phyloP scores from a whole-genome alignment of 1,140 invertebrate species.

The Eriosoma lanigerum region DNA sequence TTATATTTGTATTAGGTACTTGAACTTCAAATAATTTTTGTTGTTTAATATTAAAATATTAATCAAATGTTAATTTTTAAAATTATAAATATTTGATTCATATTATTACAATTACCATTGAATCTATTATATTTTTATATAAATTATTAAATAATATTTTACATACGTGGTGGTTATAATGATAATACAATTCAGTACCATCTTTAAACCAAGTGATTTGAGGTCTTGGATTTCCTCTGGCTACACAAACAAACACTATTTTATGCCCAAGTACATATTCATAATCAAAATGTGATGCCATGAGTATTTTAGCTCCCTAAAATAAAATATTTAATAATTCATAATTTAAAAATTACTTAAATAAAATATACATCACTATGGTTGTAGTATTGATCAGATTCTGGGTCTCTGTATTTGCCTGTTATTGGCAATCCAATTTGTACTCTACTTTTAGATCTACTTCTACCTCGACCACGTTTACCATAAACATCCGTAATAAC shows the following conservation, averaged over 20 bases:
- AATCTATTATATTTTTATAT: not conserved
- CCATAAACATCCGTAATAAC: constrained; percentile 57
- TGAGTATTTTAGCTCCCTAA: constrained; percentile 64
- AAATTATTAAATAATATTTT: constrained; percentile 7
- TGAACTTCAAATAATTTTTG: no score
- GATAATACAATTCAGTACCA: constrained; percentile 63
- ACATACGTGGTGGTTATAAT: constrained; percentile 63
- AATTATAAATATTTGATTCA: no score
- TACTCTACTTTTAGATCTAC: constrained; percentile 70
- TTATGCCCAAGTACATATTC: constrained; percentile 66
- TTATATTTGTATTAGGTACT: no score
- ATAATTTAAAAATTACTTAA: not conserved
- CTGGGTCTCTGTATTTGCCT: constrained; percentile 81
- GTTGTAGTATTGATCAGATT: constrained; percentile 84
- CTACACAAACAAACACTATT: constrained; percentile 65
- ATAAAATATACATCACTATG: constrained; percentile 73
- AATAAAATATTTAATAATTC: constrained; percentile 38
- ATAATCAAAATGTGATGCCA: constrained; percentile 66
- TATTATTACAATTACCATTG: no score
- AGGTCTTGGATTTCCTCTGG: constrained; percentile 62
- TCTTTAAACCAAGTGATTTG: constrained; percentile 65
- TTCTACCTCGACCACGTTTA: constrained; percentile 58
- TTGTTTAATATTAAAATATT: not conserved
- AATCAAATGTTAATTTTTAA: no score
- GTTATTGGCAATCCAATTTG: constrained; percentile 83